Evolutionary conservation across 2,113 vertebrate species (phyloP).

Genomic region (Abramis brama): DNA sequence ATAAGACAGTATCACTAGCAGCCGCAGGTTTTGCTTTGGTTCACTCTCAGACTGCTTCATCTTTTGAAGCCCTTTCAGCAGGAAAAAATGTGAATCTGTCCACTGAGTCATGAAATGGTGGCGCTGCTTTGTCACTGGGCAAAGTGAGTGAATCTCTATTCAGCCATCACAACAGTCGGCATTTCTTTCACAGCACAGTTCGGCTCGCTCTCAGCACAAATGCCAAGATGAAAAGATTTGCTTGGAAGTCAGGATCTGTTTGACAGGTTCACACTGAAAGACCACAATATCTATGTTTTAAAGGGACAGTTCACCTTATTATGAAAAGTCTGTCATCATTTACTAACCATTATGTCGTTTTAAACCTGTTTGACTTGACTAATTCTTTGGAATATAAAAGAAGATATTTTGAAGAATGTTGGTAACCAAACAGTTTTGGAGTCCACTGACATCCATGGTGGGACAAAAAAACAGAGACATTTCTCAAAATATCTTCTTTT

Average conservation of each 20-base stretch:
- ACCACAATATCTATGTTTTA: background rate
- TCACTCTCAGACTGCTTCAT: background rate
- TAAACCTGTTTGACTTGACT: background rate
- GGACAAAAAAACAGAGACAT: background rate
- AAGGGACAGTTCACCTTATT: background rate
- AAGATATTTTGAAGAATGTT: background rate
- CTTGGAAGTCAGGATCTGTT: background rate
- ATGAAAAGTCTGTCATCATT: no score
- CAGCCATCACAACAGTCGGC: background rate
- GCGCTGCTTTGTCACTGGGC: slow-evolving; percentile 15
- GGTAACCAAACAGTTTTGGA: background rate
- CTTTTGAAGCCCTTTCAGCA: background rate
- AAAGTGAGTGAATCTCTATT: slow-evolving; percentile 1
- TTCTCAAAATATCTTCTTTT: background rate
- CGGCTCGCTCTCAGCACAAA: background rate
- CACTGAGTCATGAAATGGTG: background rate
- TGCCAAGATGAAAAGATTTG: background rate
- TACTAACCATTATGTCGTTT: background rate
- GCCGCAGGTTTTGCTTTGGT: background rate
- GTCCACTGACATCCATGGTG: background rate
- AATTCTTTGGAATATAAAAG: background rate
- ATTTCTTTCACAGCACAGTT: slow-evolving; percentile 2
- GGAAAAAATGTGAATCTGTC: background rate
- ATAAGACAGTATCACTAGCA: background rate
- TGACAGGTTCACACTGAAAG: background rate